Conservation (phyloP, 53 echinoderm and acorn worm genomes). For the Apostichopus leukothele region DNA sequence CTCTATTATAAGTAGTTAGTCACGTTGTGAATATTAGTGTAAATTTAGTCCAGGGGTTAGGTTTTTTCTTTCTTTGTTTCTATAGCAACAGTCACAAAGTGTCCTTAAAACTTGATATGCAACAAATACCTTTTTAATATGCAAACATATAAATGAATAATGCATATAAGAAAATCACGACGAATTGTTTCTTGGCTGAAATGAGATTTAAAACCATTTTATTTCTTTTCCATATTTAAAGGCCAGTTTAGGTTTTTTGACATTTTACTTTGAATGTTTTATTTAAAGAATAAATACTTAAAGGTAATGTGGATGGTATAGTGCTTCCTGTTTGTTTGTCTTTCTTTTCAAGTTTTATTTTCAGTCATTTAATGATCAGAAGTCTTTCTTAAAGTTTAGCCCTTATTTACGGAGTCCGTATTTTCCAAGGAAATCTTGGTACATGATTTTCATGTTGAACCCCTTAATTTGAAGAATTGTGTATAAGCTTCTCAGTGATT, state of each 20-base stretch:
- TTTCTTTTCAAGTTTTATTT: no score
- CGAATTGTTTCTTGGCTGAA: conserved; percentile 24
- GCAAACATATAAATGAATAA: conserved; percentile 8
- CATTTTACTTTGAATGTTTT: neutral
- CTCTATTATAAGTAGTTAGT: conserved; percentile 26
- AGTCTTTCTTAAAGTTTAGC: no score
- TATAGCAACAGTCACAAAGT: conserved; percentile 20
- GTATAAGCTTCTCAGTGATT: no score
- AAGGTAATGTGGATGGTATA: neutral
- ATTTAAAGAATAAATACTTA: neutral
- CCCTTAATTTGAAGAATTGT: no score
- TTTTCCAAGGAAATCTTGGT: no score
- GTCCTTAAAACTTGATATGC: conserved; percentile 11
- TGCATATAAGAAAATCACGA: conserved; percentile 12
- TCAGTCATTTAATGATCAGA: no score
- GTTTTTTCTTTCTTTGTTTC: neutral
- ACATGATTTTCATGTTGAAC: no score
- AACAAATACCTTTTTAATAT: neutral
- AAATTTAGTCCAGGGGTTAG: conserved; percentile 8
- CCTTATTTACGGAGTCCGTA: no score
- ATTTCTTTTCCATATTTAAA: neutral
- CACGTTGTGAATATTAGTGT: conserved; percentile 20
- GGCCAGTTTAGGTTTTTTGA: conserved; percentile 1
- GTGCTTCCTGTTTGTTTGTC: no score
- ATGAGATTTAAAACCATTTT: conserved; percentile 13